Evolutionary conservation across 2,113 vertebrate genomes (phyloP).

Genomic region (Pionites leucogaster): DNA sequence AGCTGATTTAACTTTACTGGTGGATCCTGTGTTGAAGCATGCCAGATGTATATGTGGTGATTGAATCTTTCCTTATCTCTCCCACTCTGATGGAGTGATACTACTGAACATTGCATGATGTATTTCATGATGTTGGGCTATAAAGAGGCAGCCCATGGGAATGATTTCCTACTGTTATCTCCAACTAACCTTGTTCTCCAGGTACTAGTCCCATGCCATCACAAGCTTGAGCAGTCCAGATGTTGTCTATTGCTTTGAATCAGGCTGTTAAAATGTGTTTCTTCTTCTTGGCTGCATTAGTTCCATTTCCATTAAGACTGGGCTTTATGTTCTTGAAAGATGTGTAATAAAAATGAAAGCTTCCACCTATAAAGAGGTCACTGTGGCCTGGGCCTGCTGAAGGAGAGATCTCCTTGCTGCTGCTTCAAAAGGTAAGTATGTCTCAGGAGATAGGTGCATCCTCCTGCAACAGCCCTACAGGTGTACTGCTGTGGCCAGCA

Average conservation of each 20-base stretch:
- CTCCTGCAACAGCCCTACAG: background rate
- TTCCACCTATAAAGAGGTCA: background rate
- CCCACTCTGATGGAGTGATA: fast-evolving
- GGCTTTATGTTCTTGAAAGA: background rate
- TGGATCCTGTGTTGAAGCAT: background rate
- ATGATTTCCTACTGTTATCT: background rate
- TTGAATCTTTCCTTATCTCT: background rate
- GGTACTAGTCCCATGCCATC: background rate
- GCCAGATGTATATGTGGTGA: background rate
- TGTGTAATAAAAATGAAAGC: background rate
- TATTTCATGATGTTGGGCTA: background rate
- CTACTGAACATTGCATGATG: fast-evolving
- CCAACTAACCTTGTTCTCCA: background rate
- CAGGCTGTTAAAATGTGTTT: background rate
- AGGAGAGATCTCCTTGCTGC: background rate
- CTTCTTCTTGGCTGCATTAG: background rate
- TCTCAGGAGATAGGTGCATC: background rate
- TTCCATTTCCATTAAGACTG: background rate
- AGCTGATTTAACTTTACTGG: background rate
- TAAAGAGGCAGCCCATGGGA: background rate
- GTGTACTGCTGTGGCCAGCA: background rate
- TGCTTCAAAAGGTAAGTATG: background rate
- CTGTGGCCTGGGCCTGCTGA: background rate
- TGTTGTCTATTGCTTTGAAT: background rate
- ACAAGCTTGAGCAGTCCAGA: background rate